Evolutionary conservation across 2,888 invertebrate species (phyloP).

Genomic region (Protodeltote pygarga): DNA sequence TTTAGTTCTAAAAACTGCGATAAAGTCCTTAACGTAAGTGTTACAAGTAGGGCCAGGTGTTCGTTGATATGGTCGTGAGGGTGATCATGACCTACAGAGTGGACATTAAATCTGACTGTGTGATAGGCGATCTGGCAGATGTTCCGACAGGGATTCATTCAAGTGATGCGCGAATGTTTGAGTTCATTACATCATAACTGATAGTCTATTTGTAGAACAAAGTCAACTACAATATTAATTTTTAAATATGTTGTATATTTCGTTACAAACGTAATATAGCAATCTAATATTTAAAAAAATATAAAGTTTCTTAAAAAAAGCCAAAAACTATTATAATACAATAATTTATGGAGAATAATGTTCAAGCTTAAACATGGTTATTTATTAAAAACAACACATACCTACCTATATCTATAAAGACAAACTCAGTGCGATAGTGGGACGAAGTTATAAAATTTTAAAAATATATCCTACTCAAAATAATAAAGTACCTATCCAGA

Average conservation of each 20-base stretch:
- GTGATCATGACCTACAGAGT: conserved; percentile 81
- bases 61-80: conserved; percentile 58
- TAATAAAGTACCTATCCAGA: no score
- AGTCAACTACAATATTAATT: conserved; percentile 20
- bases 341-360: no score
- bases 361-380: no score
- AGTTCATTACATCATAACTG: conserved; percentile 52
- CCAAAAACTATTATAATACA: no score
- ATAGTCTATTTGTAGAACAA: conserved; percentile 29
- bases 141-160: conserved; percentile 78
- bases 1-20: conserved; percentile 6
- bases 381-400: no score
- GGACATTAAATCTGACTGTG: conserved; percentile 65
- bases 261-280: background rate
- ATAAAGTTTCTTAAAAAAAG: background rate
- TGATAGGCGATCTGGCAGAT: conserved; percentile 73
- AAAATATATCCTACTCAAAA: no score
- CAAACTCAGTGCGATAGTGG: no score
- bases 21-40: conserved; percentile 14
- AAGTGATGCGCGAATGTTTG: conserved; percentile 58
- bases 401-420: no score
- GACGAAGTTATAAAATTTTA: no score
- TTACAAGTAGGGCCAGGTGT: conserved; percentile 47
- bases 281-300: background rate
- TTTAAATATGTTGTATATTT: background rate